A percentile compares a stretch with the other conserved stretches of the same genome.
These are phyloP conservation scores for Leptodactylus fallax DNA, from an alignment of 2,797 vertebrate genomes.

Conservation along the genomic window DNA sequence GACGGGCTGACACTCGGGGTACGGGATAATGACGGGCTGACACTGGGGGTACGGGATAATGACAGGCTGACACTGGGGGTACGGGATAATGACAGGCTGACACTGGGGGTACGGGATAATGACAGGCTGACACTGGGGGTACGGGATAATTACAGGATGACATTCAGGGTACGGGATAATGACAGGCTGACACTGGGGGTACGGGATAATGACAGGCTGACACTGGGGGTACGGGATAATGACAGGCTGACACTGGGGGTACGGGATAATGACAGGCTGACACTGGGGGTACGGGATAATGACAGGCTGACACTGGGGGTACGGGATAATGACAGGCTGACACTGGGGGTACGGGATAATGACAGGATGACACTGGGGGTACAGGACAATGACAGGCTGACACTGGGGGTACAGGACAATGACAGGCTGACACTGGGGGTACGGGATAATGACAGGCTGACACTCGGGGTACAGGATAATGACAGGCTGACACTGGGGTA, in stretches of 20 bases:
- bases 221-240: background rate
- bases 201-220: background rate
- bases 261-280: background rate
- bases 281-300: background rate
- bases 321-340: background rate
- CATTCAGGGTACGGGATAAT: background rate
- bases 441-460: background rate
- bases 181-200: background rate
- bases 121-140: background rate
- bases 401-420: background rate
- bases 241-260: background rate
- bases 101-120: background rate
- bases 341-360: background rate
- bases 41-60: conserved; percentile 15
- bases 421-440: background rate
- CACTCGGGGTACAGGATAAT: background rate
- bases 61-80: background rate
- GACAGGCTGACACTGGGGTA: background rate
- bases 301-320: background rate
- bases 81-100: background rate
- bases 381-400: background rate
- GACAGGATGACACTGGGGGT: background rate
- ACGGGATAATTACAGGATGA: background rate
- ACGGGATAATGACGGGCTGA: background rate
- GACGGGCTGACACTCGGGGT: background rate